Conservation (phyloP, 2,113 vertebrate species). For the Illadopsis cleaveri region DNA sequence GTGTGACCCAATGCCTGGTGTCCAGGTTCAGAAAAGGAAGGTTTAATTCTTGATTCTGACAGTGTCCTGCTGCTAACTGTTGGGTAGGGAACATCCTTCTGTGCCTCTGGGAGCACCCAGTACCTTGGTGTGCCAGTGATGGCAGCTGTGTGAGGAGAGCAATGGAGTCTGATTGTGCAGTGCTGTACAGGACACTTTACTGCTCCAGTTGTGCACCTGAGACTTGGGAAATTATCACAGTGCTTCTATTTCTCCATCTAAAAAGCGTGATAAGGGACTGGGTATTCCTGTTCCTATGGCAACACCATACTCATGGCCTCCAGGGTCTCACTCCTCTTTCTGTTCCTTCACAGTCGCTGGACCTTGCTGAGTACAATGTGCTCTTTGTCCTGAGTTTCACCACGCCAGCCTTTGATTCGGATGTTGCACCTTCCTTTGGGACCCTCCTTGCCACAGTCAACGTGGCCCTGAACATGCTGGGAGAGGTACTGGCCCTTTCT, state of each 20-base stretch:
- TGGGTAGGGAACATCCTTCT: background rate
- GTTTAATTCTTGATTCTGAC: background rate
- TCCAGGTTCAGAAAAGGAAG: background rate
- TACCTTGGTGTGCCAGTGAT: background rate
- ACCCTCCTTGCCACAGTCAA: slow-evolving; percentile 95
- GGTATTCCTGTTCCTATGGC: background rate
- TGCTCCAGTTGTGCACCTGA: background rate
- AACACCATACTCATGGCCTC: background rate
- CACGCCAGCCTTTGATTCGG: slow-evolving; percentile 92
- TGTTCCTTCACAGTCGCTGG: slow-evolving; percentile 82
- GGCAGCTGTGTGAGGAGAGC: background rate
- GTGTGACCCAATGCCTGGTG: background rate
- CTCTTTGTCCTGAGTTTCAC: slow-evolving; percentile 95
- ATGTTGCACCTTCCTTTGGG: slow-evolving; percentile 95
- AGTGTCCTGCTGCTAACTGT: background rate
- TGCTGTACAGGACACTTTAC: background rate
- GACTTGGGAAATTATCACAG: background rate
- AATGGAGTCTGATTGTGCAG: fast-evolving
- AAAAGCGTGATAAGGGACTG: background rate
- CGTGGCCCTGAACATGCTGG: slow-evolving; percentile 91
- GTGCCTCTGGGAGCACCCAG: background rate
- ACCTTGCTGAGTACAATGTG: slow-evolving; percentile 90
- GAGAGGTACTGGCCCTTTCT: slow-evolving; percentile 79
- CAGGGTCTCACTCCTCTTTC: background rate
- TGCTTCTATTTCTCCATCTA: background rate